Evolutionary conservation across 1,140 invertebrate genomes (phyloP), one percentile per base, ranked within the genome.

Genomic region (Nasonia giraulti): DNA sequence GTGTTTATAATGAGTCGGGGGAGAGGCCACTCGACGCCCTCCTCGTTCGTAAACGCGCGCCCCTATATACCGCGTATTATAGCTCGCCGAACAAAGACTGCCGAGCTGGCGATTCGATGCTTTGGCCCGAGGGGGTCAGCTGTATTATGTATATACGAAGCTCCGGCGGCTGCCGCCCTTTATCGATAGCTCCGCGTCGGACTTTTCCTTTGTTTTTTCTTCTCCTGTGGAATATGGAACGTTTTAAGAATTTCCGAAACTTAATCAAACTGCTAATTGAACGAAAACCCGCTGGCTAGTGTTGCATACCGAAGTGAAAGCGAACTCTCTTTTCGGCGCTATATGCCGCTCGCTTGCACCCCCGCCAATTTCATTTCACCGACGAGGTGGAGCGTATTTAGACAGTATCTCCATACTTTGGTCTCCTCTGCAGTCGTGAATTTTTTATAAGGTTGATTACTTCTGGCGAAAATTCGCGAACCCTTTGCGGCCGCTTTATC

Each of bases 1-100:
- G 62, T 77, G 82, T 83, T 83, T 77, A 83, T 83, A 83, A 83
- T 83, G 82, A 83, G 62, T 83, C 77, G 27, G 7, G 20, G 27
- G 37, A 66, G 62, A 66, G 62, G 73, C 14, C 33, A 74, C 17
- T 37, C 73, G 73, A 20, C 12, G 10, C 50, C 44, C n/a, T 27
- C 37, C 66, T 66, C 66, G 33, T 69, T 80, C 66, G 40, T 69
- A 69, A 69, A 27, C 8, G 31, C 8, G 31, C 66, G 12, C 33
- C 33, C 12, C 76, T 44, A 40, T 12, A 23, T 1, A 27, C 27
- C 27, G 8, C 40, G 8, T 44, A 44, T 44, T 44, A 44, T 44
- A 10, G 44, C n/a, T 73, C 33, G 47, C 7, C 27, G 71, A 82
- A 74, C 71, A 75, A 75, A 74, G 20, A 75, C 27, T 17, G 6